Conservation (phyloP, 2,113 vertebrate genomes). For the Suncus etruscus region DNA sequence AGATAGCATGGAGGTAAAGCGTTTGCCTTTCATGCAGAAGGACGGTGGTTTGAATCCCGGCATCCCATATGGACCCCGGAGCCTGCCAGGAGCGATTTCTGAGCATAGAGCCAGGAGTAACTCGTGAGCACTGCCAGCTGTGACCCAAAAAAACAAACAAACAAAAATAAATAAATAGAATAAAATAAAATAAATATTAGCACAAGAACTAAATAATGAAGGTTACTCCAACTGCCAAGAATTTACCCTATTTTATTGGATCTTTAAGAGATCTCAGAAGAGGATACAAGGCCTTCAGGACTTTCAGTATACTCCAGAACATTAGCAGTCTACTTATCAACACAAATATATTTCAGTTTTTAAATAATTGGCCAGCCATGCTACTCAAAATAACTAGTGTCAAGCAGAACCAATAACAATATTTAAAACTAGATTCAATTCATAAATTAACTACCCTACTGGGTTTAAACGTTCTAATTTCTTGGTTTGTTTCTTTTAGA, state of each 20-base stretch:
- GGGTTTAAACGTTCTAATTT: neutral
- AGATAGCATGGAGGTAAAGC: no score
- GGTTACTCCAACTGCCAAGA: neutral
- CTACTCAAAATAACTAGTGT: neutral
- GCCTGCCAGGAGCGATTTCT: no score
- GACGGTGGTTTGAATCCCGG: no score
- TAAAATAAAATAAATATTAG: neutral
- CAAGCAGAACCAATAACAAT: neutral
- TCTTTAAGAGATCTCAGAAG: neutral
- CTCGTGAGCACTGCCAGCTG: no score
- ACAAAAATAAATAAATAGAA: no score
- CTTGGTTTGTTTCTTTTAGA: conserved; percentile 51
- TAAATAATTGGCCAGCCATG: neutral
- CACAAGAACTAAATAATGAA: neutral
- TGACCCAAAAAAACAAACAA: no score
- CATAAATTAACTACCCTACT: neutral
- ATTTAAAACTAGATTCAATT: neutral
- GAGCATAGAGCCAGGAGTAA: no score
- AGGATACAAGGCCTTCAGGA: neutral
- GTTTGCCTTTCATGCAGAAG: no score
- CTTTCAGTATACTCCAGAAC: no score
- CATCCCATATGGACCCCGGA: no score
- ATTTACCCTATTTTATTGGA: neutral
- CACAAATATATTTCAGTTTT: neutral
- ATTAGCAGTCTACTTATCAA: neutral